These are phyloP conservation scores for Eudemis profundana DNA, from an alignment of 2,888 invertebrate genomes.

Conservation along the genomic window DNA sequence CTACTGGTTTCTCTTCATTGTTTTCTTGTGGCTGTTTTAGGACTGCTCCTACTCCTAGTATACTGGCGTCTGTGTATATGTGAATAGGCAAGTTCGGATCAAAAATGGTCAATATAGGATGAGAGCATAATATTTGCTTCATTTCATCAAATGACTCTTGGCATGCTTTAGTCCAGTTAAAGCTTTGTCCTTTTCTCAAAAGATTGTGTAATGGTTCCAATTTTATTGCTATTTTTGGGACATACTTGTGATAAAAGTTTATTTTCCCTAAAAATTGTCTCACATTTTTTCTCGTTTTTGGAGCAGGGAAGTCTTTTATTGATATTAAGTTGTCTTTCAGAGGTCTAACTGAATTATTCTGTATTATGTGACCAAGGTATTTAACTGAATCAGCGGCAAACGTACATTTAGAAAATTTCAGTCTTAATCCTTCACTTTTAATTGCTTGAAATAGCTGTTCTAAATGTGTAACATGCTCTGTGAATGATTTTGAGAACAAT, in stretches of 20 bases:
- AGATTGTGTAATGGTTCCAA: slow-evolving; percentile 35
- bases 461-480: slow-evolving; percentile 27
- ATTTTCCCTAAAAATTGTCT: slow-evolving; percentile 50
- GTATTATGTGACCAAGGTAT: slow-evolving; percentile 50
- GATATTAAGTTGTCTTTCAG: slow-evolving; percentile 49
- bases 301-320: slow-evolving; percentile 45
- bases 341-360: slow-evolving; percentile 49
- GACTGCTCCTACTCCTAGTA: slow-evolving; percentile 1
- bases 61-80: slow-evolving; percentile 14
- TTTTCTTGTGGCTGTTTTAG: slow-evolving; percentile 12
- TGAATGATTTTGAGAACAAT: slow-evolving; percentile 16
- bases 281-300: slow-evolving; percentile 45
- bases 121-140: slow-evolving; percentile 34
- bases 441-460: slow-evolving; percentile 48
- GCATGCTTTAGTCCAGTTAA: slow-evolving; percentile 29
- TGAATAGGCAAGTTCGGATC: slow-evolving; percentile 34
- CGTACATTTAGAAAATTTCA: slow-evolving; percentile 50
- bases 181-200: slow-evolving; percentile 27
- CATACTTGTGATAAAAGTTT: too few relatives aligned
- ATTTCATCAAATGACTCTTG: slow-evolving; percentile 24
- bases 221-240: slow-evolving; percentile 24
- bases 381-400: slow-evolving; percentile 50
- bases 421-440: slow-evolving; percentile 49
- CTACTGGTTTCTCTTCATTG: slow-evolving; percentile 40
- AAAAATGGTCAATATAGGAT: slow-evolving; percentile 35